Percentiles rank a stretch among this genome's conserved stretches.
phyloP scores from a whole-genome alignment of 2,113 vertebrate species.

The Salvelinus namaycush region DNA sequence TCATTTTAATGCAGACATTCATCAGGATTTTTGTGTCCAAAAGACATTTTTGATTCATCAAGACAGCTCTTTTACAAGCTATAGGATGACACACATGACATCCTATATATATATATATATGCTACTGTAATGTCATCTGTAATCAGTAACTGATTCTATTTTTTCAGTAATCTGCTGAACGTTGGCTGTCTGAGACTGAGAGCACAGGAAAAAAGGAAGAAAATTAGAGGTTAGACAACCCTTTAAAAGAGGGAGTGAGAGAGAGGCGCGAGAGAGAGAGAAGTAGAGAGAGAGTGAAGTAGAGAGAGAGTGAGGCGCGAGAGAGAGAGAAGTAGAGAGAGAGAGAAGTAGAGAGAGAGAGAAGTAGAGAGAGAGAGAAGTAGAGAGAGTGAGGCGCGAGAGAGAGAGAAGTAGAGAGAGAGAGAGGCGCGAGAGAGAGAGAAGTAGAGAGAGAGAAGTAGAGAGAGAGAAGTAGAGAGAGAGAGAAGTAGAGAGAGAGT shows the following conservation, averaged over 20 bases:
- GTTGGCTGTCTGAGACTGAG: slow-evolving; percentile 2
- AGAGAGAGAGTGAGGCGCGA: neutral
- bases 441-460: neutral
- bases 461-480: neutral
- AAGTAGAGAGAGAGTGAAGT: too few relatives aligned
- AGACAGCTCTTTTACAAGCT: too few relatives aligned
- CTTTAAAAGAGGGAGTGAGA: slow-evolving; percentile 1
- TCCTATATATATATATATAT: too few relatives aligned
- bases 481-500: too few relatives aligned
- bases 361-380: neutral
- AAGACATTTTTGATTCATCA: too few relatives aligned
- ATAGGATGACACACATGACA: too few relatives aligned
- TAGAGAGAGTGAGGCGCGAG: neutral
- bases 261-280: neutral
- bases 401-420: neutral
- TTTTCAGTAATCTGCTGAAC: neutral
- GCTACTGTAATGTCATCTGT: too few relatives aligned
- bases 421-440: neutral
- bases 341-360: neutral
- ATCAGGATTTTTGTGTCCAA: too few relatives aligned
- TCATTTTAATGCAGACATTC: too few relatives aligned
- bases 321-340: neutral
- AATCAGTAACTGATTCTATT: too few relatives aligned
- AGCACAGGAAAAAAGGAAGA: slow-evolving; percentile 1
- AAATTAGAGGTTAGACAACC: neutral